These are phyloP conservation scores for Drosophila prostipennis DNA, from an alignment of 2,888 invertebrate species.

Conservation along the genomic window DNA sequence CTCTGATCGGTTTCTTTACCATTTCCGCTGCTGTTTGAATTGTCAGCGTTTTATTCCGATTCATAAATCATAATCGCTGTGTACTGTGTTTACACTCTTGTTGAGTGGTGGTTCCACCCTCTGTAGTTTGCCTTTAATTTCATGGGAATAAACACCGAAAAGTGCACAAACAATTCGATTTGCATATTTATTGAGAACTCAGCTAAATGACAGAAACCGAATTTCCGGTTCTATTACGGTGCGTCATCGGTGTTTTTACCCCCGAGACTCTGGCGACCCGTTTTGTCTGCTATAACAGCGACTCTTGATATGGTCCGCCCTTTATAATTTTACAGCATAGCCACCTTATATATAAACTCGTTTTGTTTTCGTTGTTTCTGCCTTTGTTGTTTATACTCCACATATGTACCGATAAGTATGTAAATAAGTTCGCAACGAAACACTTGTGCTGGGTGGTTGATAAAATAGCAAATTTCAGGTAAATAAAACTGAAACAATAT, in stretches of 20 bases:
- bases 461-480: slow-evolving; percentile 65
- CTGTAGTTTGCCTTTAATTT: slow-evolving; percentile 7
- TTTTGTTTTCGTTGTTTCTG: slow-evolving; percentile 25
- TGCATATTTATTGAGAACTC: slow-evolving; percentile 39
- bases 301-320: slow-evolving; percentile 41
- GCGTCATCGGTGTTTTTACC: slow-evolving; percentile 55
- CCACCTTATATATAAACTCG: slow-evolving; percentile 44
- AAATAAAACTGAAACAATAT: slow-evolving; percentile 76
- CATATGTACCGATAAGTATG: slow-evolving; percentile 52
- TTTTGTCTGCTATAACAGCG: slow-evolving; percentile 31
- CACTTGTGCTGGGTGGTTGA: slow-evolving; percentile 74
- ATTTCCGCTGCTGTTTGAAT: slow-evolving; percentile 34
- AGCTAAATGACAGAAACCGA: slow-evolving; percentile 19
- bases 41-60: slow-evolving; percentile 23
- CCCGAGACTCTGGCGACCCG: slow-evolving; percentile 31
- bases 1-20: slow-evolving; percentile 28
- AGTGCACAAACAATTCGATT: slow-evolving; percentile 33
- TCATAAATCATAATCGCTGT: slow-evolving; percentile 55
- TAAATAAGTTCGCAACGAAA: slow-evolving; percentile 67
- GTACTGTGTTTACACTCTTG: slow-evolving; percentile 34
- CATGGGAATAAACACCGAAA: slow-evolving; percentile 21
- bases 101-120: slow-evolving; percentile 16
- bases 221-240: slow-evolving; percentile 46
- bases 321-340: slow-evolving; percentile 58
- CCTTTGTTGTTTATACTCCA: slow-evolving; percentile 56